Evolutionary conservation across 35 echinoderm and acorn worm species (phyloP), one percentile per base, ranked within the genome.

Genomic region (Anneissia japonica): DNA sequence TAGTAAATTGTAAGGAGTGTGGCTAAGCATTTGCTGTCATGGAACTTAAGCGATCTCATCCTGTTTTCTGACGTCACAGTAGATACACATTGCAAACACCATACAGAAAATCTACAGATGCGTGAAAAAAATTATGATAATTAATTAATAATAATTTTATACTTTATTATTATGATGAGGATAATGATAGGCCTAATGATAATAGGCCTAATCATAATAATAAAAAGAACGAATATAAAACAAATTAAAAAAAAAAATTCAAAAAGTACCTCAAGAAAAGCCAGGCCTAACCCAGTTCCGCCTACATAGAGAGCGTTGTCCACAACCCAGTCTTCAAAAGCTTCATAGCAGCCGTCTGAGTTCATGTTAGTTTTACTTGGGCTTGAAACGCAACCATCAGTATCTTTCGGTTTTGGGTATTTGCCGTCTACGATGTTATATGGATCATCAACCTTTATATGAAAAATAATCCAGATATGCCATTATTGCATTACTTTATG

Each of bases 241-340:
- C 19, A 37, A 29, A 32, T 32, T 31, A 37, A 36, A 13, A 86
- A 35, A 23, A 77, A 35, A 31, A 83, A 83, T 29, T 0, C 0
- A 26, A 13, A 72, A 76, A 84, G 76, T 84, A 93, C 91, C 91
- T 93, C 91, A 46, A 93, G 35, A 46, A 93, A 46, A 46, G 86
- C 46, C 37, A 93, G 74, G 32, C 86, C 91, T 26, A 93, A 34
- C 3, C 91, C 91, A 17, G 88, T 86, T 17, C 38, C 91, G 74
- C 91, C 91, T n/a, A 93, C 83, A 33, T 89, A 89, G 19, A 84
- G 35, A 34, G 81, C 81, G 14, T 88, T 87, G 43, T 79, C 76
- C 12, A 72, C 81, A 0, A 93, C 76, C 34, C 46, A 88, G 0
- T 89, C 55, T 38, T 93, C 23, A n/a, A 93, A 83, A 0, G 79